Base-by-base conservation (phyloP, 64 coral and sea anemone genomes). In the Pocillopora damicornis region DNA sequence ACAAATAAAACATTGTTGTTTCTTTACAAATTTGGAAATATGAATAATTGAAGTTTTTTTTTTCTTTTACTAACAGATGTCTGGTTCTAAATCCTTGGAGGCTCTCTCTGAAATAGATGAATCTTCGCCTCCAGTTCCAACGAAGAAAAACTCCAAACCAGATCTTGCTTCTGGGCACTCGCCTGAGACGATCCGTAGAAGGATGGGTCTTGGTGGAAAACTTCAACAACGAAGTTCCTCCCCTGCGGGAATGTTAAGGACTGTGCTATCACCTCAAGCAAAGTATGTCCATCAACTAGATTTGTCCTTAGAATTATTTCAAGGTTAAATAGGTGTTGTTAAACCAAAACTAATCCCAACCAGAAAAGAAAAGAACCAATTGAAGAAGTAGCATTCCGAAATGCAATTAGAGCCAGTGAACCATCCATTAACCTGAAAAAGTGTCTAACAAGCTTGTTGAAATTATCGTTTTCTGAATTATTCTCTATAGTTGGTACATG, bases 61-160 rank as follows among this genome's bases (percentile, higher is more conserved):
- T 17, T n/a, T 73, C 65, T 74, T 15, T 68, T 20, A 6, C 34
- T n/a, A 0, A 78, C 88, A 61, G 85, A 61, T 30, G 59, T 78
- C 63, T 87, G 91, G 38, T 74, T 65, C 37, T 82, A 79, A 83
- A 26, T 96, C 94, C 4, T 81, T 96, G 12, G 84, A 89, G 23
- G 89, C 91, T 35, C 42, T 96, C 36, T 80, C 86, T 74, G 94
- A 96, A 79, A 63, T 60, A 20, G 88, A 92, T 9, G 94, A 96
- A 76, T 63, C 76, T 22, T 83, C 85, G 9, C 86, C 87, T 13
- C 82, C 94, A 37, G 78, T 92, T 58, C 88, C 92, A 73, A 51
- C 42, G 7, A 69, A 86, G 4, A 89, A 93, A 77, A 57, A 78
- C 35, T 75, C 56, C 64, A 90, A 59, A 76, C 16, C 73, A 30